phyloP scores from a whole-genome alignment of 2,113 vertebrate genomes.

The Columba livia region DNA sequence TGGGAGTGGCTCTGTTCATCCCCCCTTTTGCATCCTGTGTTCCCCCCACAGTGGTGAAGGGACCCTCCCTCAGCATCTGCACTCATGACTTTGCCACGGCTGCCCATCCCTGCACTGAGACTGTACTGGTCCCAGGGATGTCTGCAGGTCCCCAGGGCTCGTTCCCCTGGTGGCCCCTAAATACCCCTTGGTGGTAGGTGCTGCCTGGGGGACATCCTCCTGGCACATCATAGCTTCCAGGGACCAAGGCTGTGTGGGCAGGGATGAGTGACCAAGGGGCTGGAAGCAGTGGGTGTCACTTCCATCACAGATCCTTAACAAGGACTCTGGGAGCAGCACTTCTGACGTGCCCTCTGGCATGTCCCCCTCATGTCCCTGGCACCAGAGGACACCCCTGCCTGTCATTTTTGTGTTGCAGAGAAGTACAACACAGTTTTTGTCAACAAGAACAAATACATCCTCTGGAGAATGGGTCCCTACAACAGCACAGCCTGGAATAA shows the following conservation, averaged over 20 bases:
- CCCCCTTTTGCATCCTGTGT: background rate
- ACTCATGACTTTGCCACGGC: background rate
- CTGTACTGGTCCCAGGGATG: background rate
- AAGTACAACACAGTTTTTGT: constrained; percentile 37
- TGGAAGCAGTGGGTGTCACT: background rate
- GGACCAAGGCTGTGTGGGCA: background rate
- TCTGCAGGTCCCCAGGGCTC: background rate
- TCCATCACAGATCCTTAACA: background rate
- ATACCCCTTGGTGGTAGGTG: background rate
- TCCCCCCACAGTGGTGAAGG: background rate
- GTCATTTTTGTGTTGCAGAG: background rate
- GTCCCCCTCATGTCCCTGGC: too few species aligned
- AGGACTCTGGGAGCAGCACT: background rate
- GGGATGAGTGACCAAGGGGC: background rate
- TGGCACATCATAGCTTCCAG: background rate
- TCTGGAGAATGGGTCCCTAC: constrained; percentile 48
- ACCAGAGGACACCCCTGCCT: background rate
- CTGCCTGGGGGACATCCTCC: background rate
- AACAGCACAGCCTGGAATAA: constrained; percentile 35
- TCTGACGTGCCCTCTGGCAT: background rate
- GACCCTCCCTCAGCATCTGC: background rate
- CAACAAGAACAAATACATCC: background rate
- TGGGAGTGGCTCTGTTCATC: accelerated
- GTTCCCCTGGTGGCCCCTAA: background rate
- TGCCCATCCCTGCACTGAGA: background rate